A percentile compares a stretch with the other conserved stretches of the same genome.
These are phyloP conservation scores for Hydrotaea cyrtoneurina DNA, from an alignment of 2,888 invertebrate species.

Conservation along the genomic window DNA sequence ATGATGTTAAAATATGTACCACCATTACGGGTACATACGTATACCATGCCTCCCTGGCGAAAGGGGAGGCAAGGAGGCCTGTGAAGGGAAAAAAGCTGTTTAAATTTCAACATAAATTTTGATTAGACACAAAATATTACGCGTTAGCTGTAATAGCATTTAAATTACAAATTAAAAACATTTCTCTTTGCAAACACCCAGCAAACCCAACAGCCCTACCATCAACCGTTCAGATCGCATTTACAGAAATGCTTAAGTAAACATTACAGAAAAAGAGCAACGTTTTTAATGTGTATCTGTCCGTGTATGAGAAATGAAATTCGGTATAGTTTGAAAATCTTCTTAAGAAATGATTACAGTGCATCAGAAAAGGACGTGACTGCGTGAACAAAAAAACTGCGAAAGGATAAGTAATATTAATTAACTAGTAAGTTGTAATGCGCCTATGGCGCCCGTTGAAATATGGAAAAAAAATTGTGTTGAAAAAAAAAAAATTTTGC, in stretches of 20 bases:
- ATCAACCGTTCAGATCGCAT: neutral
- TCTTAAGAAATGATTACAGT: neutral
- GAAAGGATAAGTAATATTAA: too few relatives aligned
- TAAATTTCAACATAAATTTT: constrained; percentile 37
- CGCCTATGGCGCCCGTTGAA: too few relatives aligned
- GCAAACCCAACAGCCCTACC: neutral
- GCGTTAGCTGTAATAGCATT: constrained; percentile 31
- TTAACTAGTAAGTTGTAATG: too few relatives aligned
- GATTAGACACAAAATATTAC: constrained; percentile 35
- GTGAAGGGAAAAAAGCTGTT: constrained; percentile 23
- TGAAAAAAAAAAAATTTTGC: too few relatives aligned
- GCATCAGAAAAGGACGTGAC: neutral
- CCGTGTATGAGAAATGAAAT: neutral
- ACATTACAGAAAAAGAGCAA: constrained; percentile 26
- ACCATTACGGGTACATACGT: too few relatives aligned
- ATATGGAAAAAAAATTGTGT: too few relatives aligned
- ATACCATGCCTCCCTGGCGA: neutral
- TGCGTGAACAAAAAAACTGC: too few relatives aligned
- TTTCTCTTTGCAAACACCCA: neutral
- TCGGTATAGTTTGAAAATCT: constrained; percentile 11
- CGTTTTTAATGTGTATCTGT: constrained; percentile 16
- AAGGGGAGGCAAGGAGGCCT: neutral
- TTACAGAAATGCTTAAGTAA: constrained; percentile 34
- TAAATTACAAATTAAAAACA: constrained; percentile 40
- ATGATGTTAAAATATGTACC: constrained; percentile 19